These are phyloP conservation scores for Halcyon malimbica DNA, from an alignment of 2,113 vertebrate species.

Conservation along the genomic window DNA sequence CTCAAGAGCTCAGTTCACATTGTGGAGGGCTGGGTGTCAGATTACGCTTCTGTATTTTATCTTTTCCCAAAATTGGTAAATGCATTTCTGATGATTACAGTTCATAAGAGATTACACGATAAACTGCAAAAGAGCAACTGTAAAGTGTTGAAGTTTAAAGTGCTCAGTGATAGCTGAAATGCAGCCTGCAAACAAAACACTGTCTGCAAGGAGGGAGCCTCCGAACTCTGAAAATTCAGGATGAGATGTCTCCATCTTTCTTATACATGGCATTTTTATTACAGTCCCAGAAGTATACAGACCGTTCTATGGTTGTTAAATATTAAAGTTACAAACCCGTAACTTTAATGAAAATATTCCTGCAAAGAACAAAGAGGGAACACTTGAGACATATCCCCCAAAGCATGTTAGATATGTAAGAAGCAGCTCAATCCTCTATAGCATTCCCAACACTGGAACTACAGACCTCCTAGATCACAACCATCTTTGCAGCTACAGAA, in stretches of 20 bases:
- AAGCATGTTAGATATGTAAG: not conserved
- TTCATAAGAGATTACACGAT: not conserved
- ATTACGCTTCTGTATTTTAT: not conserved
- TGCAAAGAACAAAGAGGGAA: not conserved
- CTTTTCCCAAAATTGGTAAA: not conserved
- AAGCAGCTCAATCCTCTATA: not conserved
- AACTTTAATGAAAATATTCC: not conserved
- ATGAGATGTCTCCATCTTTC: not conserved
- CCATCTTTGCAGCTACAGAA: not conserved
- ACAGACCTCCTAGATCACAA: not conserved
- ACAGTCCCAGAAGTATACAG: not conserved
- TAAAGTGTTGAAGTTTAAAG: not conserved
- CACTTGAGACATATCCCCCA: not conserved
- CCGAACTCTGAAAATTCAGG: not conserved
- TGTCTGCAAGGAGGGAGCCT: not conserved
- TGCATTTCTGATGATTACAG: not conserved
- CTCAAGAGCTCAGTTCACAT: not conserved
- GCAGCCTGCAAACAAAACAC: not conserved
- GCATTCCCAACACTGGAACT: not conserved
- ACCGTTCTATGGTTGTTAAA: not conserved
- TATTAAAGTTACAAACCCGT: not conserved
- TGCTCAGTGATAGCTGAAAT: not conserved
- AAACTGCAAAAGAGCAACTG: not conserved
- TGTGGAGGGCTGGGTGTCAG: not conserved
- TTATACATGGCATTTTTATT: not conserved